Evolutionary conservation across 2,113 vertebrate genomes (phyloP).

Genomic region (Sinosuthora webbiana): DNA sequence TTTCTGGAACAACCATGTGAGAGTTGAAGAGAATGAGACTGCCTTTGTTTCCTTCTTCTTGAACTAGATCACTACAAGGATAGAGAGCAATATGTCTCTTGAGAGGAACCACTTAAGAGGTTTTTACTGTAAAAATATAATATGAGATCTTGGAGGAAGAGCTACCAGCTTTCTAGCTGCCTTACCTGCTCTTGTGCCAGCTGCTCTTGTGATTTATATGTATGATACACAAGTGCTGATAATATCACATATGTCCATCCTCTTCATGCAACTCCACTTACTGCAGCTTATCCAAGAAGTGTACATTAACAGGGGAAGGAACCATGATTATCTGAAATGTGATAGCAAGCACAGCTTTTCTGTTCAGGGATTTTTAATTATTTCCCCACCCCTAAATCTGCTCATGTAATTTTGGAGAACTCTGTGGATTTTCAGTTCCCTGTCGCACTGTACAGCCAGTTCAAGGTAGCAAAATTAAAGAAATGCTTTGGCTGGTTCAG

Average conservation of each 20-base stretch:
- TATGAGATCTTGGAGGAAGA: background rate
- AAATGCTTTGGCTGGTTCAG: background rate
- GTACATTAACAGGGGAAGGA: background rate
- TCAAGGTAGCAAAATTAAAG: background rate
- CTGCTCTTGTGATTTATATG: background rate
- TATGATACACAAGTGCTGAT: background rate
- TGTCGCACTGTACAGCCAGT: background rate
- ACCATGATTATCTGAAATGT: background rate
- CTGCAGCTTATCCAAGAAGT: background rate
- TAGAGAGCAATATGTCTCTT: background rate
- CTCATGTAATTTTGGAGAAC: background rate
- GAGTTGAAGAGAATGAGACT: background rate
- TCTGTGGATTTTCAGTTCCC: background rate
- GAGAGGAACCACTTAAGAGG: background rate
- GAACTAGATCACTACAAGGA: background rate
- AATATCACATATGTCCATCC: background rate
- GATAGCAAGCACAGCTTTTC: slow-evolving; percentile 7
- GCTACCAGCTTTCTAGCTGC: background rate
- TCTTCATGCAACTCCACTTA: background rate
- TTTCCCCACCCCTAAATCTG: background rate
- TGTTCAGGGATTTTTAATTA: background rate
- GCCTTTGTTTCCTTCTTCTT: background rate
- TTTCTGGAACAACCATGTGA: background rate
- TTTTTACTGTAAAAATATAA: background rate
- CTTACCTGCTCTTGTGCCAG: background rate